A percentile compares a stretch with the other conserved stretches of the same genome.
These are phyloP conservation scores for Cuculus canorus DNA, from an alignment of 2,797 vertebrate genomes.

Conservation along the genomic window DNA sequence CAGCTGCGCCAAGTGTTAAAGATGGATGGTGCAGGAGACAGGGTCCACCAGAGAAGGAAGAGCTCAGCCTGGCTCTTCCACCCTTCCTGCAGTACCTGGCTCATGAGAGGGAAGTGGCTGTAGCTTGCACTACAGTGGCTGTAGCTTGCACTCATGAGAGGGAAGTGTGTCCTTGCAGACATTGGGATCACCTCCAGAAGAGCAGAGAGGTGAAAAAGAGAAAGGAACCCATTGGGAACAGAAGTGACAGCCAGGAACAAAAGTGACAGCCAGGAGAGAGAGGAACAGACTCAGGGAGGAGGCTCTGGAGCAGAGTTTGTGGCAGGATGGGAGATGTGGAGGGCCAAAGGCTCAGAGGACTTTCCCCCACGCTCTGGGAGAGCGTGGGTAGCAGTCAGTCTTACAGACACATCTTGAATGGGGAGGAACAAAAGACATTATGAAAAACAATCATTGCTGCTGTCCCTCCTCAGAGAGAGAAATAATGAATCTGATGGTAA, in stretches of 20 bases:
- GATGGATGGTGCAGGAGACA: background rate
- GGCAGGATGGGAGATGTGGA: background rate
- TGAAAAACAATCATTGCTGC: accelerated
- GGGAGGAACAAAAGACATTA: background rate
- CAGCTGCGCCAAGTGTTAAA: background rate
- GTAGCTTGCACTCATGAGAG: background rate
- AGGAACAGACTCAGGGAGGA: background rate
- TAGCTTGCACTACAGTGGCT: background rate
- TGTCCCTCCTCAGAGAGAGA: background rate
- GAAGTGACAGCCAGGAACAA: background rate
- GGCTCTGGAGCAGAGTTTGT: background rate
- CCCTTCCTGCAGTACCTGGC: background rate
- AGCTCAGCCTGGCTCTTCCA: background rate
- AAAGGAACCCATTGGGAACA: background rate
- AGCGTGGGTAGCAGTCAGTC: background rate
- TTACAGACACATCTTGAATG: background rate
- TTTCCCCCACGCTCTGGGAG: accelerated
- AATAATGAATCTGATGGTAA: background rate
- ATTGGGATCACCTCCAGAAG: background rate
- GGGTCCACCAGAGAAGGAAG: background rate
- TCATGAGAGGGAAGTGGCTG: background rate
- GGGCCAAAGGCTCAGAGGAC: background rate
- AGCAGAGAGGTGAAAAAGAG: background rate
- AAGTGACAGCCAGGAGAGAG: background rate
- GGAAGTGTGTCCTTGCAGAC: background rate